Evolutionary conservation across 2,797 vertebrate species (phyloP).

Genomic region (Poeciliopsis turneri): DNA sequence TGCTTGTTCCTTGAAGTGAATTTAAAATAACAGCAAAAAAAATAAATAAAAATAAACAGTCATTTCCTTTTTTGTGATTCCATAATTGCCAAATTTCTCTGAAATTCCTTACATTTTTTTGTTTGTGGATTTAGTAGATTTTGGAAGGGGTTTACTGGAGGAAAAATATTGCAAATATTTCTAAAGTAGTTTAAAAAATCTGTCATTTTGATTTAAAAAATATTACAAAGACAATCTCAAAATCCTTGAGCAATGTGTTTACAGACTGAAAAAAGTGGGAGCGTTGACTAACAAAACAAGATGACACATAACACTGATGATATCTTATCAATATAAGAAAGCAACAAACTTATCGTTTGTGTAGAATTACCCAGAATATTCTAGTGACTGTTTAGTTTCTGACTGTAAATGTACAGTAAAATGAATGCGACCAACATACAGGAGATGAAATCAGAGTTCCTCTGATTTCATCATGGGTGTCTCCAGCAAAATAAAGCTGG

Average conservation of each 20-base stretch:
- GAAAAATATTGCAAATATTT: neutral
- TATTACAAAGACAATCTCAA: neutral
- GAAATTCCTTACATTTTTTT: neutral
- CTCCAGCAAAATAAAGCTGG: slow-evolving; percentile 25
- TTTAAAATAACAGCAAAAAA: neutral
- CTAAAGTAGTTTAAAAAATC: neutral
- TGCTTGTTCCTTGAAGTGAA: neutral
- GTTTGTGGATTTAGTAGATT: neutral
- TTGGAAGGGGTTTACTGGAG: neutral
- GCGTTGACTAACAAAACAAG: neutral
- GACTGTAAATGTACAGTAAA: slow-evolving; percentile 1
- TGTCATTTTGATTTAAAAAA: neutral
- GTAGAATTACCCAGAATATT: neutral
- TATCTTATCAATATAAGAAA: neutral
- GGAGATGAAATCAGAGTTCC: slow-evolving; percentile 15
- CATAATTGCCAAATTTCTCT: neutral
- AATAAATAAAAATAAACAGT: neutral
- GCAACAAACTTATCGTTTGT: neutral
- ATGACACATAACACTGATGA: neutral
- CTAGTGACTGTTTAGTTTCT: no score
- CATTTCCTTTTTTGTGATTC: neutral
- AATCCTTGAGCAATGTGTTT: neutral
- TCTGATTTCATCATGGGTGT: slow-evolving; percentile 8
- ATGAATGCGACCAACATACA: neutral
- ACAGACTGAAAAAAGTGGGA: neutral